Evolutionary conservation across 1,140 invertebrate species (phyloP).

Genomic region (Drosophila busckii): DNA sequence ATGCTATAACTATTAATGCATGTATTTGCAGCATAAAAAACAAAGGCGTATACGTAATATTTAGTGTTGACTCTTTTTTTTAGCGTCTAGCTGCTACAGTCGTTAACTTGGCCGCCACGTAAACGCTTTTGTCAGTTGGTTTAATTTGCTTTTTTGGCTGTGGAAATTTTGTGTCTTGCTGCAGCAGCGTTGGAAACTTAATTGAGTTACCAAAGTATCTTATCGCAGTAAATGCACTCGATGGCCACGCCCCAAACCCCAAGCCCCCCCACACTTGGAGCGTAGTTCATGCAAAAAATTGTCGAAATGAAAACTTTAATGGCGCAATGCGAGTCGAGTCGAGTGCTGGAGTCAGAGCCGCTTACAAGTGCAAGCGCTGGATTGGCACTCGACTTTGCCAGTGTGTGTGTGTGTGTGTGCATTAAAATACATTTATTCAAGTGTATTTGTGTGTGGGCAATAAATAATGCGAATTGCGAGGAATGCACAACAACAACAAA

Average conservation of each 20-base stretch:
- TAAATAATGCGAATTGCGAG: slow-evolving; percentile 57
- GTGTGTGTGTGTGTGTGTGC: not conserved
- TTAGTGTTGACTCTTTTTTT: too few relatives aligned
- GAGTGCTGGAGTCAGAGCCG: slow-evolving; percentile 40
- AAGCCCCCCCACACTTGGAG: too few relatives aligned
- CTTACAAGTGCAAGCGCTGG: slow-evolving; percentile 22
- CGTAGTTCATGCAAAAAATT: not conserved
- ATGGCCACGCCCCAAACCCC: not conserved
- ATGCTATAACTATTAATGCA: too few relatives aligned
- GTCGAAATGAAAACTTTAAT: slow-evolving; percentile 42
- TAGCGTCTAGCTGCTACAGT: too few relatives aligned
- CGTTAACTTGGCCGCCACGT: too few relatives aligned
- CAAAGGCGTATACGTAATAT: too few relatives aligned
- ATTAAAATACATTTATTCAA: not conserved
- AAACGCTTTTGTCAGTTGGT: too few relatives aligned
- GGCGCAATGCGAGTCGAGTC: slow-evolving; percentile 17
- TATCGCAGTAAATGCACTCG: slow-evolving; percentile 62
- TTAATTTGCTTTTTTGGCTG: slow-evolving; percentile 3
- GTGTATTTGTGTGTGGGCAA: slow-evolving; percentile 22
- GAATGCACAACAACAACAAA: slow-evolving; percentile 17
- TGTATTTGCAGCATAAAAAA: too few relatives aligned
- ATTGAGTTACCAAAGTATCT: slow-evolving; percentile 67
- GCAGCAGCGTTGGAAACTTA: slow-evolving; percentile 37
- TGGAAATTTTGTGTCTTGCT: not conserved
- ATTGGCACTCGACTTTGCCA: not conserved